Conservation (phyloP, 1,140 invertebrate genomes). For the Centruroides vittatus region DNA sequence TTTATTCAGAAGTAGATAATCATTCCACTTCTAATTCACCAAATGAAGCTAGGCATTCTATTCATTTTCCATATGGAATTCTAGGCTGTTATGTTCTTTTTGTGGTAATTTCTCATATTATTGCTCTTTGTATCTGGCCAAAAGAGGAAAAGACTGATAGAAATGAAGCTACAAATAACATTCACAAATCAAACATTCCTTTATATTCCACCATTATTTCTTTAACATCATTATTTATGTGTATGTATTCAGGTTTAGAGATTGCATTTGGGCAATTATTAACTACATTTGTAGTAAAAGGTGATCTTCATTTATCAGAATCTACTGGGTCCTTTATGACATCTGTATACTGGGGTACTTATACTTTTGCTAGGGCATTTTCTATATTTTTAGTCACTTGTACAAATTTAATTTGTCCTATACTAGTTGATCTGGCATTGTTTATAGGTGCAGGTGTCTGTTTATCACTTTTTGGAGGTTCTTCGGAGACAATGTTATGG, state of each 20-base stretch:
- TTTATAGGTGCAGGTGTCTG: constrained; percentile 20
- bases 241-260: constrained; percentile 32
- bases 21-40: too few relatives aligned
- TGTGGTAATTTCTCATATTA: neutral
- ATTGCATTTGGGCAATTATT: constrained; percentile 34
- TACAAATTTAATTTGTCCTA: constrained; percentile 28
- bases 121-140: neutral
- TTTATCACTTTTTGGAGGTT: constrained; percentile 11
- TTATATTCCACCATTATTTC: neutral
- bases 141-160: neutral
- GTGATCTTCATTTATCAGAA: constrained; percentile 25
- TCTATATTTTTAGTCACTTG: constrained; percentile 31
- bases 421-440: constrained; percentile 27
- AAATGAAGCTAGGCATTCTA: too few relatives aligned
- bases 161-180: too few relatives aligned
- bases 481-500: constrained; percentile 26
- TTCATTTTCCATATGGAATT: neutral
- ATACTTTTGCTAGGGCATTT: constrained; percentile 33
- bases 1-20: too few relatives aligned
- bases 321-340: constrained; percentile 28
- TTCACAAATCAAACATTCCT: neutral
- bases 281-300: constrained; percentile 28
- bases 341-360: constrained; percentile 36
- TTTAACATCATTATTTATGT: constrained; percentile 25
- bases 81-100: constrained; percentile 4